Base-by-base conservation (phyloP, 2,888 invertebrate genomes). In the Cremastinae sp. region DNA sequence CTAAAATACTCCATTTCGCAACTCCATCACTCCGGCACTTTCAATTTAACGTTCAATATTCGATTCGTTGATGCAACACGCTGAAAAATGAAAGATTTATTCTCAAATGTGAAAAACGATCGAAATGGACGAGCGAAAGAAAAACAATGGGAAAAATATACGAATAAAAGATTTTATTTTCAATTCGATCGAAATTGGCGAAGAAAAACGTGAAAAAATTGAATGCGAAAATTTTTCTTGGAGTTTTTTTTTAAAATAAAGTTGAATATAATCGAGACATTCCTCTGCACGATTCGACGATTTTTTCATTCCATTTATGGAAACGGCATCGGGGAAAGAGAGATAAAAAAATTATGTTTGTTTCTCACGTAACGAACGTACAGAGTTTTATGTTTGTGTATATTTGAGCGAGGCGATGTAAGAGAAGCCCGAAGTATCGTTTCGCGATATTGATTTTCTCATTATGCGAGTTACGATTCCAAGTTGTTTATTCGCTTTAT, bases 361-460 rank as follows among this genome's bases (percentile, higher is more conserved):
- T 20, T 49, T 56, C 55, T 55, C 62, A 49, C 62, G 49, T 56
- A 56, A 64, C 37, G 14, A 47, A 16, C 20, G 58, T 20, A 45
- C 47, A 51, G 5, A 28, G 2, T 20, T 64, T 45, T 55, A 45
- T 56, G 12, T 43, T 18, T 37, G 28, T 14, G 10, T 20, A 9
- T 0, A 18, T 49, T 16, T 49, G 55, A 37, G 9, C 22, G 43
- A 45, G 18, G 47, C n/a, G 8, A 35, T 35, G 14, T 18, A 18
- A 18, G 43, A 43, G 51, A 51, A 58, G 20, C 65, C 74, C n/a
- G 55, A 8, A 61, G 55, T 55, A 70, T 75, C 64, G 70, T 64
- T 78, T 74, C 62, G 56, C 74, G 49, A 51, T 79, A 79, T 79
- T 70, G 79, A 76, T 79, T 74, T 76, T 74, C 79, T 79, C 74